Evolutionary conservation across 2,797 vertebrate species (phyloP), one percentile per base, ranked within the genome.

Genomic region (Champsocephalus gunnari): DNA sequence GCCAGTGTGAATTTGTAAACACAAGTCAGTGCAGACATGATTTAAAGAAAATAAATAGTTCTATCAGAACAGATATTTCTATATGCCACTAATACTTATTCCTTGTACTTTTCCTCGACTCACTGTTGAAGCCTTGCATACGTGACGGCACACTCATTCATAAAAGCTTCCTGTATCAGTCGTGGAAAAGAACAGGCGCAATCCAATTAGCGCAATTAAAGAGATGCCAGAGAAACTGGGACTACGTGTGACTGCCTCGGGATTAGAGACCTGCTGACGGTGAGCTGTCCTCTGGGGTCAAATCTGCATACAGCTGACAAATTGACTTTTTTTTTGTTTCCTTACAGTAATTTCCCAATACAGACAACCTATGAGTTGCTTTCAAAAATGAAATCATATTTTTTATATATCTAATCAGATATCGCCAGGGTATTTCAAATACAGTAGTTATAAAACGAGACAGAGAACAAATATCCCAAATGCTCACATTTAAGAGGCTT

Each of bases 181-280:
- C 10, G 75, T 54, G 81, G 65, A 77, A 82, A 88, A 82, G 32
- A 86, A 66, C 14, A 16, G 16, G 71, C 2, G 2, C 48, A 90
- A 93, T 91, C 91, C 90, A 78, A 91, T 93, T 79, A 90, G 58
- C 45, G 5, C 58, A 70, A 84, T 75, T 78, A 67, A 79, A 88
- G 60, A 55, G 64, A 75, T 2, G n/a, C 56, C 56, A 19, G 81
- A 73, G 71, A 86, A 89, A 84, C 85, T 71, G 61, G 83, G 72
- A 78, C 82, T 85, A 2, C 1, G 2, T 50, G 53, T 63, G 67
- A 75, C 28, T 32, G 66, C 21, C 43, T 59, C 28, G 1, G 51
- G 92, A 90, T 93, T 90, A 90, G 45, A 76, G 77, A 70, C 59
- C 66, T 53, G 63, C 66, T 81, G 66, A 80, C 16, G 10, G 13